These are phyloP conservation scores for Sphenopsis melanotis DNA, from an alignment of 2,797 vertebrate species.

Conservation along the genomic window DNA sequence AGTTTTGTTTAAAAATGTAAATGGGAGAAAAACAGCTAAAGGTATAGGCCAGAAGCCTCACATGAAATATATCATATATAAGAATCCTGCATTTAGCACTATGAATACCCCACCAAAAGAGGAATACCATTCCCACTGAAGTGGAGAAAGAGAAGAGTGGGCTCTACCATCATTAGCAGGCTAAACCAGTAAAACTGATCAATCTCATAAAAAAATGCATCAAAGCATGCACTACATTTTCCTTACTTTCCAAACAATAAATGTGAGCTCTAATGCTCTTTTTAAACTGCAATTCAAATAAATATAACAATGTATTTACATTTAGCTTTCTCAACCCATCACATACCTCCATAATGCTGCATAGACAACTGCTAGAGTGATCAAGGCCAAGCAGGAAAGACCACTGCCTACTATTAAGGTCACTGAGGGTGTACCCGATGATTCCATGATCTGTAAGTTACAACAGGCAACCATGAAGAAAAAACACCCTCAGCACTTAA, in stretches of 20 bases:
- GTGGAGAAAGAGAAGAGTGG: not conserved
- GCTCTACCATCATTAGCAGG: not conserved
- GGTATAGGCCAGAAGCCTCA: not conserved
- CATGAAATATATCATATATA: not conserved
- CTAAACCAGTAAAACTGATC: not conserved
- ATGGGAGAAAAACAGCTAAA: not conserved
- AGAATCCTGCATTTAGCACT: not conserved
- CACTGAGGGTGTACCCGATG: constrained; percentile 96
- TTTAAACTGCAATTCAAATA: not conserved
- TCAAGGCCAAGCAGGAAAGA: constrained; percentile 95
- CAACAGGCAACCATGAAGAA: constrained; percentile 27
- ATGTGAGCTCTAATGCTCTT: not conserved
- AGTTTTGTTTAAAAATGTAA: not conserved
- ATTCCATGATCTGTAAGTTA: constrained; percentile 92
- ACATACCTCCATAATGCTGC: constrained; percentile 95
- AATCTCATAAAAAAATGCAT: not conserved
- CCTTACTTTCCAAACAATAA: not conserved
- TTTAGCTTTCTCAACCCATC: not conserved
- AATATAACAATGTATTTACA: not conserved
- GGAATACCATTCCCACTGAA: not conserved
- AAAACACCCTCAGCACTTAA: not conserved
- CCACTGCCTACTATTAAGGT: constrained; percentile 98
- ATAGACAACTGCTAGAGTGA: constrained; percentile 95
- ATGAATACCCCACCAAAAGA: not conserved
- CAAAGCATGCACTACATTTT: not conserved